Conservation (phyloP, 2,888 invertebrate genomes). For the Nysson spinosus region DNA sequence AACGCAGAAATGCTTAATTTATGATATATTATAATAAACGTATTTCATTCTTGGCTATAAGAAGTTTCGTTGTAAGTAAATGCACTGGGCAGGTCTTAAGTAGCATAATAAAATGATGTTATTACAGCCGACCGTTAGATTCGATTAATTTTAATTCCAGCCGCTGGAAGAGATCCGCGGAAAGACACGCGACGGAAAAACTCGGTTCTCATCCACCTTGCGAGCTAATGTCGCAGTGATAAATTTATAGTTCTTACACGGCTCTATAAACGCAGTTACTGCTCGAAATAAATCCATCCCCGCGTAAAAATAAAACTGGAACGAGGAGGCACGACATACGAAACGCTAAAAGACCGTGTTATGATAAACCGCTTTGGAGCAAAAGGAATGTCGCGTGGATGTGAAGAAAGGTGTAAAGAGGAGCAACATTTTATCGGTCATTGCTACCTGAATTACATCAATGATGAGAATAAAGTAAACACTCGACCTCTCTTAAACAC, state of each 20-base stretch:
- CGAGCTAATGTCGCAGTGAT: constrained; percentile 14
- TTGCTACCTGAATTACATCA: neutral
- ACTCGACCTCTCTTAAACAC: too few relatives aligned
- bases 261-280: constrained; percentile 24
- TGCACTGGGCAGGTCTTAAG: constrained; percentile 3
- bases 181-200: neutral
- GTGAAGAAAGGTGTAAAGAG: constrained; percentile 1
- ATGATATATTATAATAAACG: too few relatives aligned
- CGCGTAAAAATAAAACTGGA: constrained; percentile 50
- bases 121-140: neutral
- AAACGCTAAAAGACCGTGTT: constrained; percentile 32
- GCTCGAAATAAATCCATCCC: constrained; percentile 44
- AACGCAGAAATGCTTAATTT: too few relatives aligned
- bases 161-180: neutral
- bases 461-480: too few relatives aligned
- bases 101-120: neutral
- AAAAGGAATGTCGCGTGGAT: constrained; percentile 12
- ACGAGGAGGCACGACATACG: constrained; percentile 30
- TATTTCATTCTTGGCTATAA: too few relatives aligned
- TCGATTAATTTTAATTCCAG: constrained; percentile 5
- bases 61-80: too few relatives aligned
- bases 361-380: constrained; percentile 37
- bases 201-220: constrained; percentile 12
- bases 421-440: neutral
- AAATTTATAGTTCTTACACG: constrained; percentile 34